Percentiles rank a stretch among this genome's conserved stretches.
phyloP scores from a whole-genome alignment of 2,797 vertebrate species.

The Amazonetta brasiliensis region DNA sequence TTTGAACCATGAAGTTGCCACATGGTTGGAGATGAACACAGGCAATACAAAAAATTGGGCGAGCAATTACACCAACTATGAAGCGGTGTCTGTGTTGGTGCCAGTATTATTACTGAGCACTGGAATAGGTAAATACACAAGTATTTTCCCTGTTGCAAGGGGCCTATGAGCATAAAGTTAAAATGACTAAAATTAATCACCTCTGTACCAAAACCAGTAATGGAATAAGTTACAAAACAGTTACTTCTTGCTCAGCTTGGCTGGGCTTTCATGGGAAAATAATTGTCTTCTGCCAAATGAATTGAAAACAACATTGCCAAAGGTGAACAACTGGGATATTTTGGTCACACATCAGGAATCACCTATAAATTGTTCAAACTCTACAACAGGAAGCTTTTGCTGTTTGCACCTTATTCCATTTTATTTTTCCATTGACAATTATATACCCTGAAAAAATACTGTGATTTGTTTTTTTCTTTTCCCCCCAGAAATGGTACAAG shows the following conservation, averaged over 20 bases:
- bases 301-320: neutral
- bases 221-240: neutral
- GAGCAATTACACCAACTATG: neutral
- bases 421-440: neutral
- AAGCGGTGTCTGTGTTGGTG: neutral
- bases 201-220: neutral
- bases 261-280: neutral
- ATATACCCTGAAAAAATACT: neutral
- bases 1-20: neutral
- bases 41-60: neutral
- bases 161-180: neutral
- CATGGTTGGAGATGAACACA: neutral
- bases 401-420: too few relatives aligned
- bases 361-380: neutral
- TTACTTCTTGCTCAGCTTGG: neutral
- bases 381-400: neutral
- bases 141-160: neutral
- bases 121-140: neutral
- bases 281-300: neutral
- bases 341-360: neutral
- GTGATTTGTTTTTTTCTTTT: too few relatives aligned
- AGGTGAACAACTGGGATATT: neutral
- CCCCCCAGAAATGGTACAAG: too few relatives aligned
- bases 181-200: neutral
- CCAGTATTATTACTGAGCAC: neutral